Conservation (phyloP, 2,113 vertebrate genomes). For the Catharus fuscescens region DNA sequence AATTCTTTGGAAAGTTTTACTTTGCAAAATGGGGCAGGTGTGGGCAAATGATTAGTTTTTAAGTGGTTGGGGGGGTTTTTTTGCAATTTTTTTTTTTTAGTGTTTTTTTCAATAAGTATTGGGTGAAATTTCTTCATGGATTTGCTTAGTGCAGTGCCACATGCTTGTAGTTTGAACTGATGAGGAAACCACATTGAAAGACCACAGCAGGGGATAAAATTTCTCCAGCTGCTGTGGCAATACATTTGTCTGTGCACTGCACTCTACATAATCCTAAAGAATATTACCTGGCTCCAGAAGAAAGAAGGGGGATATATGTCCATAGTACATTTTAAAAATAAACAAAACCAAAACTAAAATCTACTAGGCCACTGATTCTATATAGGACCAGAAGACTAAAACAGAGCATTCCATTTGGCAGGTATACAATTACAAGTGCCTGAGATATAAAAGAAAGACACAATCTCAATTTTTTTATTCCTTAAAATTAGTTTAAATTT, state of each 20-base stretch:
- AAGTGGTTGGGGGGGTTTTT: fast-evolving
- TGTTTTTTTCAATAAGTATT: not conserved
- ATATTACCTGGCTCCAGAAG: not conserved
- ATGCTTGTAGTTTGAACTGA: not conserved
- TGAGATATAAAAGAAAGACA: not conserved
- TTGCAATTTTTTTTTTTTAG: not conserved
- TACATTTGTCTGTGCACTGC: not conserved
- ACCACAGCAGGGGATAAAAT: not conserved
- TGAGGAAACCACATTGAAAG: conserved; percentile 41
- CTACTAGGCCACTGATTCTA: not conserved
- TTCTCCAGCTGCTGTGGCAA: not conserved
- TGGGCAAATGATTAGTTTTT: not conserved
- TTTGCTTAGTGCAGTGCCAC: not conserved
- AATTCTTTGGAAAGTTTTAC: not conserved
- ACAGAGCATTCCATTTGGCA: not conserved
- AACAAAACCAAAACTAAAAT: not conserved
- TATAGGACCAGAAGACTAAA: not conserved
- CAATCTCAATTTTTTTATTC: not conserved
- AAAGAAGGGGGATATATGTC: not conserved
- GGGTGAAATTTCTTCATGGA: not conserved
- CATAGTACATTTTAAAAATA: not conserved
- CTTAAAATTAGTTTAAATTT: not conserved
- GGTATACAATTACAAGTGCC: not conserved
- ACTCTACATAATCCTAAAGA: not conserved
- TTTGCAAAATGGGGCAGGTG: not conserved